Evolutionary conservation across 2,888 invertebrate genomes (phyloP), one percentile per base, ranked within the genome.

Genomic region (Parascotia fuliginaria): DNA sequence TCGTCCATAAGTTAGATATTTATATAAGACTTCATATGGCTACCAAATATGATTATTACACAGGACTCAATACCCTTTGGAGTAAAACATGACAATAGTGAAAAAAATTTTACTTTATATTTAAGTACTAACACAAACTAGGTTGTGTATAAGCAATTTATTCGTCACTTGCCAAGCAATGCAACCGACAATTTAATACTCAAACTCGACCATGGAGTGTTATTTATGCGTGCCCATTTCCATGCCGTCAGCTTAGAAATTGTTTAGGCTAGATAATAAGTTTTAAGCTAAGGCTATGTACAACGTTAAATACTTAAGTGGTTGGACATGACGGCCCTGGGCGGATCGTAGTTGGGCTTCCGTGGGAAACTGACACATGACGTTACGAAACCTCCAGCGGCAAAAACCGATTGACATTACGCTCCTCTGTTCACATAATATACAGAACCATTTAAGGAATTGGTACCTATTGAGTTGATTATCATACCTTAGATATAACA

Each of bases 231-330:
- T 85, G 81, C 85, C 85, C 83, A 89, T 88, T 89, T 88, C 84
- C 86, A 86, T 82, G 84, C 83, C 77, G 82, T 81, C 82, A 85
- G 81, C 76, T 77, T 78, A 77, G 81, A 84, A 87, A 85, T 83
- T 83, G 87, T 89, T 88, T 89, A 83, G 85, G 89, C 87, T 89
- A 89, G 88, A 88, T 90, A 89, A 88, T 89, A 87, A 87, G 79
- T 87, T 88, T 89, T 85, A 80, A 89, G 88, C 85, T 88, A 89
- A 89, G 83, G 77, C 82, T 88, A 83, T 81, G 79, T 86, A 84
- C 81, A 83, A 85, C 83, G 89, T 87, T 91, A 90, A 91, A 89
- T 85, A 87, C 85, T 83, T 92, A 92, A 92, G 90, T 89, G 91
- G 89, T 76, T 70, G 80, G 81, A 86, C 92, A 90, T 92, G 91